phyloP scores from a whole-genome alignment of 1,140 invertebrate genomes.

The Yoshiicerus persimilis region DNA sequence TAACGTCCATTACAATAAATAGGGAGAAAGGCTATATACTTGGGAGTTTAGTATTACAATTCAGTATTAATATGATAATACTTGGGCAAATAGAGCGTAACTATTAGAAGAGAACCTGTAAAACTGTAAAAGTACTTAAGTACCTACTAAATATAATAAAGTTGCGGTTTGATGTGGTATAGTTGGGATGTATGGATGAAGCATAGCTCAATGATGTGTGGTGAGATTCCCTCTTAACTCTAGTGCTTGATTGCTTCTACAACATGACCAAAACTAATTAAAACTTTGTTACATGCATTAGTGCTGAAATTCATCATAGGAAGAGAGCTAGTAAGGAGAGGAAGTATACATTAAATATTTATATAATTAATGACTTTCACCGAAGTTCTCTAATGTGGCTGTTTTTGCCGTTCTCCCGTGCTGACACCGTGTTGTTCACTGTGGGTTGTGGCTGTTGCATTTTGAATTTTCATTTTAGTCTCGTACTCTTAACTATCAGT shows the following conservation, averaged over 20 bases:
- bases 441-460: background rate
- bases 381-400: background rate
- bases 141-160: background rate
- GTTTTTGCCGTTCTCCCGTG: background rate
- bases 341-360: conserved; percentile 6
- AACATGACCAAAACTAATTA: conserved; percentile 21
- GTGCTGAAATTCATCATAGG: background rate
- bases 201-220: background rate
- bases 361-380: conserved; percentile 15
- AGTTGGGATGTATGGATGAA: background rate
- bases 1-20: background rate
- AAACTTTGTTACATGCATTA: background rate
- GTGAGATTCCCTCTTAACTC: background rate
- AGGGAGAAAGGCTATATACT: background rate
- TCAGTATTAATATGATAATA: background rate
- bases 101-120: too few relatives aligned
- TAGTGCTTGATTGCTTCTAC: background rate
- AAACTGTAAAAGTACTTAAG: background rate
- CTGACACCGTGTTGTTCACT: background rate
- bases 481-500: background rate
- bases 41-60: background rate
- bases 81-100: background rate
- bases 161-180: background rate
- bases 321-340: background rate
- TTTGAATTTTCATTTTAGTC: background rate